Percentiles rank a stretch among this genome's conserved stretches.
phyloP scores from a whole-genome alignment of 1,140 invertebrate species.

The Papilio polytes region DNA sequence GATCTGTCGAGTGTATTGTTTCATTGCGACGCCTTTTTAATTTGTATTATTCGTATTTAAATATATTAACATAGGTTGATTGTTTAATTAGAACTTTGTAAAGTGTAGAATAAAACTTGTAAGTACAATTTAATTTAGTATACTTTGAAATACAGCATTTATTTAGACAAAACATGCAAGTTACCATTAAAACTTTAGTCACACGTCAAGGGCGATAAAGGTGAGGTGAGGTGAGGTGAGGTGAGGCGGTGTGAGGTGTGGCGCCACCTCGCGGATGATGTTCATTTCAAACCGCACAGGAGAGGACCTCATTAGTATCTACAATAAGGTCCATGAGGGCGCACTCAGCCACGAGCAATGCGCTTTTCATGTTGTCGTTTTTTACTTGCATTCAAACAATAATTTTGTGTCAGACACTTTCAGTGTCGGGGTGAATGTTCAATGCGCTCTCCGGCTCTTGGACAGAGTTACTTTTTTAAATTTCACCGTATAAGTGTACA shows the following conservation, averaged over 20 bases:
- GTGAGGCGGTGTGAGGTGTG: neutral
- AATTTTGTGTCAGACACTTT: conserved; percentile 12
- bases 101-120: neutral
- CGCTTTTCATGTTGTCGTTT: conserved; percentile 19
- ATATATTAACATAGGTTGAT: neutral
- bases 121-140: neutral
- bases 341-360: conserved; percentile 1
- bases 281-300: conserved; percentile 17
- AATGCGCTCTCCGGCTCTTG: neutral
- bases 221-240: neutral
- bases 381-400: conserved; percentile 18
- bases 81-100: neutral
- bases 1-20: neutral
- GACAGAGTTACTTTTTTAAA: neutral
- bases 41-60: neutral
- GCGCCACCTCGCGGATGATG: conserved; percentile 8
- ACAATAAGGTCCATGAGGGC: conserved; percentile 20
- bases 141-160: neutral
- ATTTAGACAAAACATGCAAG: neutral
- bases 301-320: conserved; percentile 21
- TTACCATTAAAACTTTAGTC: neutral
- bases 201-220: neutral
- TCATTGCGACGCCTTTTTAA: neutral
- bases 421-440: conserved; percentile 12
- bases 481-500: neutral